Percentiles rank a stretch among this genome's conserved stretches.
phyloP scores from a whole-genome alignment of 2,888 invertebrate genomes.

The Nephrocerus scutellatus region DNA sequence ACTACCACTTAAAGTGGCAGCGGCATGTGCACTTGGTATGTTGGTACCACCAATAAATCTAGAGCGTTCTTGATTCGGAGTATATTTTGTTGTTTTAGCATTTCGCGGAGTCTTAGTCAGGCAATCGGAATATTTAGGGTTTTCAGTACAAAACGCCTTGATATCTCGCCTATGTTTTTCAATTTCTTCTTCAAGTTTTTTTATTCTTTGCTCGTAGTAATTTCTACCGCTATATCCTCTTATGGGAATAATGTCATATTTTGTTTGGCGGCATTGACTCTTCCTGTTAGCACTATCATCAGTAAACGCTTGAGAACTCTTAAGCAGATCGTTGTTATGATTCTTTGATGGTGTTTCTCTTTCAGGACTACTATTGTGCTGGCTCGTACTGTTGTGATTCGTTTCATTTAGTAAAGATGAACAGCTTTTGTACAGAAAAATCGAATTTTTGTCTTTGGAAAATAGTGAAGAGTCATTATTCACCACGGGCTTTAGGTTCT shows the following conservation, averaged over 20 bases:
- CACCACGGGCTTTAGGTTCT: constrained; percentile 2
- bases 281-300: no score
- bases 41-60: no score
- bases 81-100: no score
- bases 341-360: background rate
- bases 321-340: background rate
- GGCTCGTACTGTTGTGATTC: constrained; percentile 5
- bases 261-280: constrained; percentile 23
- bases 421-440: constrained; percentile 20
- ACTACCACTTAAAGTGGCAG: no score
- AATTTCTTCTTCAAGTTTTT: constrained; percentile 34
- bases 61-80: no score
- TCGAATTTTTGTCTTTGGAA: constrained; percentile 11
- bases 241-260: constrained; percentile 21
- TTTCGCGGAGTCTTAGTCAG: no score
- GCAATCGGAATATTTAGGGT: no score
- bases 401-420: constrained; percentile 19
- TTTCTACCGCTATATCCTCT: constrained; percentile 21
- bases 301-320: no score
- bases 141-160: constrained; percentile 30
- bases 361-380: constrained; percentile 1
- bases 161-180: constrained; percentile 36
- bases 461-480: no score
- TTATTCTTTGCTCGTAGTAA: constrained; percentile 33
- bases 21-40: no score